Conservation (phyloP, 1,140 invertebrate species). For the Plectus sambesii region DNA sequence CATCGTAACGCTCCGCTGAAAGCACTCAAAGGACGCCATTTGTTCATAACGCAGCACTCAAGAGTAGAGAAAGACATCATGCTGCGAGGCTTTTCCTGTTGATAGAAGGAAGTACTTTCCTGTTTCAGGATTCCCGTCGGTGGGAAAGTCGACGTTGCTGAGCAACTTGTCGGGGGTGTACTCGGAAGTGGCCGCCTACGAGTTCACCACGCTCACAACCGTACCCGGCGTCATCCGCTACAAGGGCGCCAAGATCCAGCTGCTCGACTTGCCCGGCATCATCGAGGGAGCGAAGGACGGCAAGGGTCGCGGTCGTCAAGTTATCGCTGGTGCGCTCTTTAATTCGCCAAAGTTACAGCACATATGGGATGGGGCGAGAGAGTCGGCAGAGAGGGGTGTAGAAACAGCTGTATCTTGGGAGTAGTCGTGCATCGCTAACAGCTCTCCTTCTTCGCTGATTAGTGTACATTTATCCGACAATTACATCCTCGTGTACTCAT, state of each 20-base stretch:
- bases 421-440: too few relatives aligned
- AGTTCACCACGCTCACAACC: conserved; percentile 97
- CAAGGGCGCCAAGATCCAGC: conserved; percentile 97
- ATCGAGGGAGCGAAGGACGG: conserved; percentile 99
- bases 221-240: conserved; percentile 99
- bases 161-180: conserved; percentile 96
- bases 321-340: conserved; percentile 68
- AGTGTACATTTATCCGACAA: too few relatives aligned
- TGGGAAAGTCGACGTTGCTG: conserved; percentile 93
- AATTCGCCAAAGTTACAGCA: too few relatives aligned
- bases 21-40: conserved; percentile 4
- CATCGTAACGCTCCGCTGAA: too few relatives aligned
- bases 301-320: conserved; percentile 93
- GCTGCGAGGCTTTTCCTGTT: too few relatives aligned
- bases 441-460: too few relatives aligned
- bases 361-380: too few relatives aligned
- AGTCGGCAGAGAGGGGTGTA: too few relatives aligned
- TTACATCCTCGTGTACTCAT: background rate
- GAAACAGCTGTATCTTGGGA: too few relatives aligned
- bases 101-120: too few relatives aligned
- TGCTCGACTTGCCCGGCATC: conserved; percentile 96
- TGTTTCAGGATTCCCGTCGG: conserved; percentile 86
- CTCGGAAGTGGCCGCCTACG: conserved; percentile 91
- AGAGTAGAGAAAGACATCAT: too few relatives aligned
- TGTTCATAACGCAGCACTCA: conserved; percentile 3